Percentiles rank a stretch among this genome's conserved stretches.
Evolutionary conservation across 2,113 vertebrate genomes (phyloP).

Genomic region (Prietella phreatophila): DNA sequence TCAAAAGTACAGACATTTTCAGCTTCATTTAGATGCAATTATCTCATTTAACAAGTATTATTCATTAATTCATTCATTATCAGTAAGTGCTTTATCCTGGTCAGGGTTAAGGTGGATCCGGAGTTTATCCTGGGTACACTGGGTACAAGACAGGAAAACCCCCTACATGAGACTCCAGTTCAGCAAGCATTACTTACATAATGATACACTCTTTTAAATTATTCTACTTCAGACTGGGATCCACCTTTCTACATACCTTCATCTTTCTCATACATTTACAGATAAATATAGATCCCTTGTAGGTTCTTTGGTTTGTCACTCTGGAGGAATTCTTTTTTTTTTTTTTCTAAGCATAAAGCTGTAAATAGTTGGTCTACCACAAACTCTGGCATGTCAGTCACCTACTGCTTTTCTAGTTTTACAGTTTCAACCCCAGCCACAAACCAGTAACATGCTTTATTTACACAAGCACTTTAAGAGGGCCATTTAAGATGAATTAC

Average conservation of each 20-base stretch:
- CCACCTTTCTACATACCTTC: neutral
- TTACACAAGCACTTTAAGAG: constrained; percentile 4
- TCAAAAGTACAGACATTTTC: neutral
- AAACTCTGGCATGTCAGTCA: neutral
- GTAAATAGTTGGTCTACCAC: neutral
- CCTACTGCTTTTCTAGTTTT: neutral
- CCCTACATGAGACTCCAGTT: neutral
- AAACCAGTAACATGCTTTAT: neutral
- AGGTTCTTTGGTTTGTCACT: neutral
- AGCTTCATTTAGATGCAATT: neutral
- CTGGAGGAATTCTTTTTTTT: neutral
- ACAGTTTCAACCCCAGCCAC: constrained; percentile 11
- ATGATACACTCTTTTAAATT: neutral
- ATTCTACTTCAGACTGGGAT: neutral
- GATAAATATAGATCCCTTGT: neutral
- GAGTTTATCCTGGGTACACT: neutral
- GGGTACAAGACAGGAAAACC: neutral
- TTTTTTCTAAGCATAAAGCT: neutral
- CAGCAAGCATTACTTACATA: too few relatives aligned
- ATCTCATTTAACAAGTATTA: neutral
- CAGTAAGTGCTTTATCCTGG: neutral
- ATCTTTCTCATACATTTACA: neutral
- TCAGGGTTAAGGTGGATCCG: neutral
- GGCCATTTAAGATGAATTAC: constrained; percentile 16
- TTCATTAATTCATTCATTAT: neutral